Evolutionary conservation across 2,797 vertebrate genomes (phyloP), one percentile per base, ranked within the genome.

Genomic region (Propithecus perrieri): DNA sequence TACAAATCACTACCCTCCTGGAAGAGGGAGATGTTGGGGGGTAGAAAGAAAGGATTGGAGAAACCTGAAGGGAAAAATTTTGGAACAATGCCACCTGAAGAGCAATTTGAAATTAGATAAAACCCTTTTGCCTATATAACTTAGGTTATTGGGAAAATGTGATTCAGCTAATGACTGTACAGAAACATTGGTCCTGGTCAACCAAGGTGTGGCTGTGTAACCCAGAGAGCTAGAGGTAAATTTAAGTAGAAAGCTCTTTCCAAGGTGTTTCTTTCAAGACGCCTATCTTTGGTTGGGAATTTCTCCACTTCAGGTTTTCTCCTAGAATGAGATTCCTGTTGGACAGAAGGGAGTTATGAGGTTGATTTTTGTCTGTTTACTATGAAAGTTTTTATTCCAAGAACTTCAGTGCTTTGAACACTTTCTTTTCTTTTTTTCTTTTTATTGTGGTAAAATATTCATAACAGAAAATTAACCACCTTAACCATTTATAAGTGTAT

Each of bases 331-430:
- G 26, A 79, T 81, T 85, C 69, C 85, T 79, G 4, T 48, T 84
- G 22, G 74, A 86, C 13, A 33, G 57, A 91, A 96, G 7, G 43
- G 12, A 57, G n/a, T 89, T 57, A 76, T 15, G 6, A 81, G 72
- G 75, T 35, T 53, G 55, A 72, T n/a, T 97, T 91, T 93, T 46
- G 61, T 97, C 48, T 90, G 20, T 95, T 79, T 84, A 81, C 53
- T 71, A 14, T 30, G 38, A 33, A 72, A 38, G 24, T 38, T 94
- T 85, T 90, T 43, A 86, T 84, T 93, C 93, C 15, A 59, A 48
- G 30, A 5, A 55, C 30, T 87, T 92, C 24, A 67, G 85, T 53
- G 84, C 11, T 43, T 90, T 22, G 35, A 38, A 35, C 3, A 61
- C 33, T 69, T 94, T 48, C 53, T 92, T 87, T 86, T 41, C 35